Conservation (phyloP, 1,140 invertebrate genomes). For the Bathynomus jamesi region DNA sequence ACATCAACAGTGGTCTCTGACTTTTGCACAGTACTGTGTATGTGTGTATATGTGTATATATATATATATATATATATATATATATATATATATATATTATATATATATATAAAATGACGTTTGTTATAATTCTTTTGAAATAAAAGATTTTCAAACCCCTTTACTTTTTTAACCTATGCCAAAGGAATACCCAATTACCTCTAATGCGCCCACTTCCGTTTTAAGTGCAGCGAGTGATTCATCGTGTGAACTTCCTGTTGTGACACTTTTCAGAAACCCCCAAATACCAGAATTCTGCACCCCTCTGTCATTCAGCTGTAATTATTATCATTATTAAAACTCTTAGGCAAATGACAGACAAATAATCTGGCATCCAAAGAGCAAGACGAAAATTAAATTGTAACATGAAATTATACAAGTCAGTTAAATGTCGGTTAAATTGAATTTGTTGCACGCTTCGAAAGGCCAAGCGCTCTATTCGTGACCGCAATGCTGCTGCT, state of each 20-base stretch:
- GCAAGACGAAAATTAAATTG: too few relatives aligned
- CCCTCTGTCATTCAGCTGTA: constrained; percentile 11
- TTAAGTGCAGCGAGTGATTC: constrained; percentile 35
- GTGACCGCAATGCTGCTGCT: too few relatives aligned
- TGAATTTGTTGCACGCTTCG: too few relatives aligned
- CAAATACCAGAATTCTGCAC: constrained; percentile 36
- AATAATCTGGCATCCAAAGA: too few relatives aligned
- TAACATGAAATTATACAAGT: too few relatives aligned
- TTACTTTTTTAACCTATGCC: too few relatives aligned
- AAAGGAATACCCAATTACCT: constrained; percentile 26
- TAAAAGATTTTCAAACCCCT: too few relatives aligned
- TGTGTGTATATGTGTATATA: not conserved
- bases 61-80: not conserved
- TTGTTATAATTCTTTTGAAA: too few relatives aligned
- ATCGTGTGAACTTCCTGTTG: constrained; percentile 23
- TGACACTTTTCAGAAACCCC: constrained; percentile 39
- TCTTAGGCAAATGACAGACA: not conserved
- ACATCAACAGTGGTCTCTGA: too few relatives aligned
- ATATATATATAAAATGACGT: not conserved
- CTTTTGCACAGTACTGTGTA: not conserved
- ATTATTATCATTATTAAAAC: not conserved
- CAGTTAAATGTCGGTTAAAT: too few relatives aligned
- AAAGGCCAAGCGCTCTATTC: too few relatives aligned
- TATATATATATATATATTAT: not conserved
- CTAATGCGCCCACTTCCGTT: constrained; percentile 36